Evolutionary conservation across 2,888 invertebrate species (phyloP).

Genomic region (Cephus runcator): DNA sequence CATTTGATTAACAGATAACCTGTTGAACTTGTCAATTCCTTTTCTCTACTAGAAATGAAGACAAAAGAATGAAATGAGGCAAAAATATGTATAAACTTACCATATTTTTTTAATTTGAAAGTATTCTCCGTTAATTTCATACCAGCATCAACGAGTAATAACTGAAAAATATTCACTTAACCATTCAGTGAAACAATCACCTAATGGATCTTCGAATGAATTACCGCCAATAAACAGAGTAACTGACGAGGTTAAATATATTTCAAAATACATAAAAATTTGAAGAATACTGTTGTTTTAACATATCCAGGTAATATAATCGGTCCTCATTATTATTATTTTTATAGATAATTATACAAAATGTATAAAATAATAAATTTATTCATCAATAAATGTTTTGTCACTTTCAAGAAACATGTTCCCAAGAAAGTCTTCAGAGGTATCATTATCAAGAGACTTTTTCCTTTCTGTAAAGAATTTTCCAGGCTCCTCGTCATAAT

Average conservation of each 20-base stretch:
- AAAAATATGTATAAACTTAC: constrained; percentile 7
- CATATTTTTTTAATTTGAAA: constrained; percentile 15
- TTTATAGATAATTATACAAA: constrained; percentile 24
- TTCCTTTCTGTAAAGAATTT: constrained; percentile 11
- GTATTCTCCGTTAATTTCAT: constrained; percentile 16
- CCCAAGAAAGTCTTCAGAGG: constrained; percentile 7
- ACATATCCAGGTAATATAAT: not conserved
- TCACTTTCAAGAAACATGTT: constrained; percentile 17
- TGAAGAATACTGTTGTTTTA: not conserved
- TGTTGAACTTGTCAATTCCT: not conserved
- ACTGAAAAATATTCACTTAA: constrained; percentile 42
- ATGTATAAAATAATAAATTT: constrained; percentile 27
- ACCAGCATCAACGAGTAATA: constrained; percentile 34
- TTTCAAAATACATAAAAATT: not conserved
- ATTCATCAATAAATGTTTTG: constrained; percentile 18
- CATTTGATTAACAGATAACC: not conserved
- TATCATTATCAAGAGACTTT: constrained; percentile 7
- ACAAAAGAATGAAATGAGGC: not conserved
- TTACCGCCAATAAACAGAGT: not conserved
- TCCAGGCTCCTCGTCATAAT: constrained; percentile 9
- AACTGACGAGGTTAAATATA: not conserved
- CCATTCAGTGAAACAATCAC: not conserved
- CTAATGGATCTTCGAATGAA: not conserved
- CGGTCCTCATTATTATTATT: constrained; percentile 27
- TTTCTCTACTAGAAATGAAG: not conserved